These are phyloP conservation scores for Lepus townsendii DNA, from an alignment of 2,797 vertebrate genomes.

Conservation along the genomic window DNA sequence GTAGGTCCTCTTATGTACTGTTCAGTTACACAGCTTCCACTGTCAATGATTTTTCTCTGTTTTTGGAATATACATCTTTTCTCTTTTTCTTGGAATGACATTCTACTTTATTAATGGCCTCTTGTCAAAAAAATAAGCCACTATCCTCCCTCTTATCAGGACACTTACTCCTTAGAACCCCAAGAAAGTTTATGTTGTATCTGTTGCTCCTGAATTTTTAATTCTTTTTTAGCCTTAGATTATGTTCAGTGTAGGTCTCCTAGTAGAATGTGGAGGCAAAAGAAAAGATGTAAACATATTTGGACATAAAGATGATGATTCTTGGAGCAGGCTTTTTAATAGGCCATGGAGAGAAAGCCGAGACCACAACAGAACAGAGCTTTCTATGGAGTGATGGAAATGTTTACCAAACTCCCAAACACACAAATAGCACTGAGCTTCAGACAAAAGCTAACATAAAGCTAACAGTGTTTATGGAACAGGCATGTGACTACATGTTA, in stretches of 20 bases:
- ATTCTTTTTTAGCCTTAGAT: constrained; percentile 45
- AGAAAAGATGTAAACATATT: constrained; percentile 16
- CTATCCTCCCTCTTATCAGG: background rate
- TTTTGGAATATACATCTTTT: constrained; percentile 9
- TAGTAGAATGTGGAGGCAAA: constrained; percentile 30
- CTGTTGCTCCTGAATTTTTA: constrained; percentile 59
- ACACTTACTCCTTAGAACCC: background rate
- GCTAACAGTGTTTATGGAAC: constrained; percentile 40
- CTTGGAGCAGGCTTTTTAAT: background rate
- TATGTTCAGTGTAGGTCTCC: background rate
- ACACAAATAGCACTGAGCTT: constrained; percentile 11
- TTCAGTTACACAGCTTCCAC: constrained; percentile 18
- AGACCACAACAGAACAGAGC: constrained; percentile 39
- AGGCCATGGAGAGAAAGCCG: constrained; percentile 8
- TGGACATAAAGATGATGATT: constrained; percentile 55
- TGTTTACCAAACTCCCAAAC: constrained; percentile 42
- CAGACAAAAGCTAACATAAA: constrained; percentile 57
- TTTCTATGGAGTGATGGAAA: constrained; percentile 47
- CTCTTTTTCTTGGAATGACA: background rate
- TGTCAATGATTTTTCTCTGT: background rate
- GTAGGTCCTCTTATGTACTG: background rate
- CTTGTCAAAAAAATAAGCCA: constrained; percentile 43
- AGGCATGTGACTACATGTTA: constrained; percentile 22
- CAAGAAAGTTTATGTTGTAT: constrained; percentile 1
- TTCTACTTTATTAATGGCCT: background rate